These are phyloP conservation scores for Cherax quadricarinatus DNA, from an alignment of 1,140 invertebrate species.

Conservation along the genomic window DNA sequence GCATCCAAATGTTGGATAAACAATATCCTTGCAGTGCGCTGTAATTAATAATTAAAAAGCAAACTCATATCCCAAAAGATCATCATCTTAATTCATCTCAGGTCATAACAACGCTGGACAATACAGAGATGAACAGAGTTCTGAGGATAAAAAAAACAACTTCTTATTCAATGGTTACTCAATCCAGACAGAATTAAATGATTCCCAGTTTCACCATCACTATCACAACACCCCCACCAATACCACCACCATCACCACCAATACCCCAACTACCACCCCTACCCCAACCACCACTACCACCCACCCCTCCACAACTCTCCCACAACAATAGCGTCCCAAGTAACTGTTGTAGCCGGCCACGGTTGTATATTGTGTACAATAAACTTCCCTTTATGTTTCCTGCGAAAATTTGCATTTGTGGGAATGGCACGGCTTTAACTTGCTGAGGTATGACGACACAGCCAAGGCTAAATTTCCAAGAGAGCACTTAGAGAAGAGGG, in stretches of 20 bases:
- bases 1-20: no score
- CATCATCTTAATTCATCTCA: no score
- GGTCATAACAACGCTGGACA: no score
- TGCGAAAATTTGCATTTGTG: constrained; percentile 65
- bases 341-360: constrained; percentile 50
- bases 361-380: constrained; percentile 58
- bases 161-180: not conserved
- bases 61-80: no score
- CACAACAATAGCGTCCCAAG: constrained; percentile 51
- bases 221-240: not conserved
- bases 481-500: constrained; percentile 22
- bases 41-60: no score
- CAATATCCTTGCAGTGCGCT: no score
- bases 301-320: constrained; percentile 37
- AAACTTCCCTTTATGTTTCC: constrained; percentile 66
- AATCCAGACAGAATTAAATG: not conserved
- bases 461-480: constrained; percentile 42
- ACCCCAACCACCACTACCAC: constrained; percentile 31
- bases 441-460: constrained; percentile 57
- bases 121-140: no score
- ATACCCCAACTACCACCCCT: not conserved
- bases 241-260: constrained; percentile 14
- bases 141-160: not conserved
- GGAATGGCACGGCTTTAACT: constrained; percentile 62
- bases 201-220: not conserved